phyloP scores from a whole-genome alignment of 2,113 vertebrate species.

The Rhinolophus ferrumequinum region DNA sequence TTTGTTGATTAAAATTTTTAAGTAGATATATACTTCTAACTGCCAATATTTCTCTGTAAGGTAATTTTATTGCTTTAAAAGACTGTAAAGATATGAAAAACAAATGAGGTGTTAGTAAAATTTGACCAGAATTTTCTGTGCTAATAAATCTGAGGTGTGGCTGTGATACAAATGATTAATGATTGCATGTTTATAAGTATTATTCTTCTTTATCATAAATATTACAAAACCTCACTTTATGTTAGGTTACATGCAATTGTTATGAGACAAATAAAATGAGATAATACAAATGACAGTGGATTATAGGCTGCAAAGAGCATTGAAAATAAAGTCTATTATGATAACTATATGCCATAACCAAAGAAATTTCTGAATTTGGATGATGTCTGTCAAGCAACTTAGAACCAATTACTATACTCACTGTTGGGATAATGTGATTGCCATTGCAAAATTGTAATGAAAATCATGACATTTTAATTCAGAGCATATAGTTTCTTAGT shows the following conservation, averaged over 20 bases:
- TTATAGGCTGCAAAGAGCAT: background rate
- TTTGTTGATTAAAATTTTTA: background rate
- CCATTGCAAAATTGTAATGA: background rate
- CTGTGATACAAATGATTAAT: background rate
- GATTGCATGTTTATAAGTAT: background rate
- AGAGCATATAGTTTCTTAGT: background rate
- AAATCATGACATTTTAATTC: background rate
- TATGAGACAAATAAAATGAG: slow-evolving; percentile 18
- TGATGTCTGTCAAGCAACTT: background rate
- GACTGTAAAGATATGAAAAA: background rate
- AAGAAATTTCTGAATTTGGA: background rate
- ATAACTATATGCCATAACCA: background rate
- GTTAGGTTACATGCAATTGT: background rate
- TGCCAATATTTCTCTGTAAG: background rate
- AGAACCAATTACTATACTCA: background rate
- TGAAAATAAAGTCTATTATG: background rate
- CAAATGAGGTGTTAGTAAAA: background rate
- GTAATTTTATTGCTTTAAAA: background rate
- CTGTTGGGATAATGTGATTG: background rate
- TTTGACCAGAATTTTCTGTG: background rate
- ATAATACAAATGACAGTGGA: background rate
- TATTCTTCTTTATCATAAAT: background rate
- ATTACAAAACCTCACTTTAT: background rate
- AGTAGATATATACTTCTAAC: background rate
- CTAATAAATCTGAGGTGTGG: background rate